Percentiles rank a stretch among this genome's conserved stretches.
These are phyloP conservation scores for Heliconius charithonia DNA, from an alignment of 2,888 invertebrate species.

Conservation along the genomic window DNA sequence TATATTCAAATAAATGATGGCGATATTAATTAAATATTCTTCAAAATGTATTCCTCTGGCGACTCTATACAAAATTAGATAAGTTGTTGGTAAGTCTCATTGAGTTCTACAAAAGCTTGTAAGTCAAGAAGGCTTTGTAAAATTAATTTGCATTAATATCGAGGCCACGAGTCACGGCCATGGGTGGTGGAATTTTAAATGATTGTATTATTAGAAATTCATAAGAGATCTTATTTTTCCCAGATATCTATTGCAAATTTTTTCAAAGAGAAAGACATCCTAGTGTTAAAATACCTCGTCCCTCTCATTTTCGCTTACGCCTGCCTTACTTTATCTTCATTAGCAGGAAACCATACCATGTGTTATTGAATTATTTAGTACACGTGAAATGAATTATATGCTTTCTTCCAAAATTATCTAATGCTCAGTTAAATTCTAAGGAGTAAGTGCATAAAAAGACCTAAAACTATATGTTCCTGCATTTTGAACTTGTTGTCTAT, in stretches of 20 bases:
- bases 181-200: constrained; percentile 13
- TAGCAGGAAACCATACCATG: no score
- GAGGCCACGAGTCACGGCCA: constrained; percentile 11
- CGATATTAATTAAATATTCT: constrained; percentile 4
- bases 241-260: neutral
- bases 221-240: neutral
- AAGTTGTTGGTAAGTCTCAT: constrained; percentile 21
- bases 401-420: no score
- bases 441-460: no score
- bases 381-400: no score
- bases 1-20: neutral
- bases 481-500: no score
- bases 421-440: no score
- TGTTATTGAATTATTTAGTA: no score
- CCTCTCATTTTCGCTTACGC: neutral
- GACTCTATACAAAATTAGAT: constrained; percentile 24
- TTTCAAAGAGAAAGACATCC: neutral
- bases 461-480: no score
- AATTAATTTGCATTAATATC: constrained; percentile 28
- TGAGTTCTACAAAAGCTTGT: constrained; percentile 22
- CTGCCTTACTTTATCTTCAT: neutral
- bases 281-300: neutral
- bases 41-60: constrained; percentile 7
- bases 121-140: constrained; percentile 25
- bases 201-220: constrained; percentile 4